Evolutionary conservation across 1,140 invertebrate species (phyloP), one percentile per base, ranked within the genome.

Genomic region (Apis florea): DNA sequence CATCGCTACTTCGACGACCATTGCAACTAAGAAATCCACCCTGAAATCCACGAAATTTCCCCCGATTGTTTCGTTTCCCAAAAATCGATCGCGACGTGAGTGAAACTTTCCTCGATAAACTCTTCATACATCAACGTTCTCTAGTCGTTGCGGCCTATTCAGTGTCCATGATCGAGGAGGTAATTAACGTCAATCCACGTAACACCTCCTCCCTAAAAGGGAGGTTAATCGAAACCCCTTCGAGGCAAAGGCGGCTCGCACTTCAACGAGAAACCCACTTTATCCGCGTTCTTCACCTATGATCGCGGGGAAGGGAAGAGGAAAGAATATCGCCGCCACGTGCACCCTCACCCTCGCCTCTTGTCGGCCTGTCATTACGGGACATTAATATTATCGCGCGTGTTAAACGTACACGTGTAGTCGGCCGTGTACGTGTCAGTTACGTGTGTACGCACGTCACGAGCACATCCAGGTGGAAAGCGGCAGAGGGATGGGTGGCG

Each of bases 381-480:
- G 53, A 17, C 79, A 74, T 80, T 67, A 67, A 80, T 75, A 80
- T 74, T 21, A 53, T 40, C 53, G 47, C n/a, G 10, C 40, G 61
- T 74, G 70, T 24, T n/a, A 51, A 74, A 58, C 70, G 21, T 24
- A 51, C 56, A 51, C 31, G 26, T 10, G 31, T 40, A 40, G 4
- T 40, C 31, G 31, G 31, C 31, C 31, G 26, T 54, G 51, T 26
- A 63, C 51, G 31, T 21, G 56, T 63, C 61, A 63, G 61, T 17
- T 63, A 63, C 61, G 40, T 73, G 71, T 54, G 47, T 79, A 74
- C 67, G 67, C 74, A 79, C 47, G 74, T 85, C 59, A 81, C 72
- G 19, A 70, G 84, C 79, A n/a, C n/a, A 88, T 82, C 80, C 72
- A 77, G 59, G 67, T 74, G 64, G 69, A 64, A 64, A 85, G 2